Percentiles rank a stretch among this genome's conserved stretches.
Evolutionary conservation across 2,888 invertebrate species (phyloP).

Genomic region (Thecophora atra): DNA sequence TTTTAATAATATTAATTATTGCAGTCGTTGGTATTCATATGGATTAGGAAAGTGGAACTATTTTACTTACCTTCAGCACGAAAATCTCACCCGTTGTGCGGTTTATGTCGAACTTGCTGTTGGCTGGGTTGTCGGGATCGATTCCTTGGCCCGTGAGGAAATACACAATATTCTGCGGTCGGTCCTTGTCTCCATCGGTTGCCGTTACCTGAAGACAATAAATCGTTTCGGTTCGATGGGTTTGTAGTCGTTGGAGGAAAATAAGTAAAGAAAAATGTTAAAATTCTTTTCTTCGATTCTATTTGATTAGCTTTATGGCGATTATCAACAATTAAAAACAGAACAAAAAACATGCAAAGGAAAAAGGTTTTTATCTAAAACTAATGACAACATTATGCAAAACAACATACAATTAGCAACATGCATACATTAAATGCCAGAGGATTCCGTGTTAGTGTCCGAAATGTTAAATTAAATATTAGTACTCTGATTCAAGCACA

Average conservation of each 20-base stretch:
- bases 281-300: neutral
- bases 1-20: neutral
- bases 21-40: neutral
- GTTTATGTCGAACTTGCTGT: slow-evolving; percentile 96
- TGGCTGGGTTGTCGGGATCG: slow-evolving; percentile 92
- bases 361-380: neutral
- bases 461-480: no score
- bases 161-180: slow-evolving; percentile 94
- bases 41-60: no score
- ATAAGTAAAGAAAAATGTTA: slow-evolving; percentile 34
- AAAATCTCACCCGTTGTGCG: slow-evolving; percentile 95
- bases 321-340: no score
- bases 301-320: neutral
- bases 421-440: no score
- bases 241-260: slow-evolving; percentile 26
- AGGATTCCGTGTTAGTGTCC: no score
- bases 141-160: slow-evolving; percentile 95
- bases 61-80: slow-evolving; percentile 83
- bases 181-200: slow-evolving; percentile 94
- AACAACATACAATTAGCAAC: no score
- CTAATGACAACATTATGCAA: no score
- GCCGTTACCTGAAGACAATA: slow-evolving; percentile 82
- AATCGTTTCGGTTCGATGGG: slow-evolving; percentile 1
- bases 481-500: no score
- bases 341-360: neutral